phyloP scores from a whole-genome alignment of 2,797 vertebrate species.

The Pterois miles region DNA sequence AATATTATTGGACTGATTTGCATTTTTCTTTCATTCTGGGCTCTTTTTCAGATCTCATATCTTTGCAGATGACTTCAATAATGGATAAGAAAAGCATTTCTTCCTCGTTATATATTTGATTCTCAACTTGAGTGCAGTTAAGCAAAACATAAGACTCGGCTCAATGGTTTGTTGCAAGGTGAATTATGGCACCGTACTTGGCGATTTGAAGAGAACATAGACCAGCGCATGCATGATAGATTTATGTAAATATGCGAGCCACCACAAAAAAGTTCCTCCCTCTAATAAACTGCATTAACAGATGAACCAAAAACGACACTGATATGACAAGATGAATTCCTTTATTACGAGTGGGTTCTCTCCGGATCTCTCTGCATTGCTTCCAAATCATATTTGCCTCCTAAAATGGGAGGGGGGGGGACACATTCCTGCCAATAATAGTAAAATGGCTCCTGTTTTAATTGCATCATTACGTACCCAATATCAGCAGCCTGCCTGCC shows the following conservation, averaged over 20 bases:
- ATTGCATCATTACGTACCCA: conserved; percentile 89
- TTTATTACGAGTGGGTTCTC: conserved; percentile 83
- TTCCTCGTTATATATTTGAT: conserved; percentile 82
- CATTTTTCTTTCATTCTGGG: conserved; percentile 83
- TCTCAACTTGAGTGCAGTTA: conserved; percentile 80
- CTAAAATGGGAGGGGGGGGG: conserved; percentile 74
- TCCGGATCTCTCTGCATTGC: conserved; percentile 77
- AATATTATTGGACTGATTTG: conserved; percentile 83
- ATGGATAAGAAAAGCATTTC: conserved; percentile 81
- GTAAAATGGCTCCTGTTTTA: conserved; percentile 88
- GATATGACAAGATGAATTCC: conserved; percentile 83
- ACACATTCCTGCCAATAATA: conserved; percentile 84
- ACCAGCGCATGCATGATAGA: conserved; percentile 37
- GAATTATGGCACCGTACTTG: conserved; percentile 74
- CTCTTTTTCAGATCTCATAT: conserved; percentile 73
- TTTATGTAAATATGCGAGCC: conserved; percentile 65
- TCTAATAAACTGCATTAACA: conserved; percentile 80
- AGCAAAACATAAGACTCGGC: conserved; percentile 81
- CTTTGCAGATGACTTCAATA: conserved; percentile 81
- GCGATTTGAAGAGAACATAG: conserved; percentile 61
- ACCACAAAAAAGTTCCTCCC: conserved; percentile 51
- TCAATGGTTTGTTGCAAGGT: conserved; percentile 80
- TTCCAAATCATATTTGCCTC: conserved; percentile 87
- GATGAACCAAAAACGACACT: conserved; percentile 75
- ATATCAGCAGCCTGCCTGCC: conserved; percentile 88